These are phyloP conservation scores for Hydractinia echinata DNA, from an alignment of 30 jellyfish, hydroid and myxozoan species.

Conservation along the genomic window DNA sequence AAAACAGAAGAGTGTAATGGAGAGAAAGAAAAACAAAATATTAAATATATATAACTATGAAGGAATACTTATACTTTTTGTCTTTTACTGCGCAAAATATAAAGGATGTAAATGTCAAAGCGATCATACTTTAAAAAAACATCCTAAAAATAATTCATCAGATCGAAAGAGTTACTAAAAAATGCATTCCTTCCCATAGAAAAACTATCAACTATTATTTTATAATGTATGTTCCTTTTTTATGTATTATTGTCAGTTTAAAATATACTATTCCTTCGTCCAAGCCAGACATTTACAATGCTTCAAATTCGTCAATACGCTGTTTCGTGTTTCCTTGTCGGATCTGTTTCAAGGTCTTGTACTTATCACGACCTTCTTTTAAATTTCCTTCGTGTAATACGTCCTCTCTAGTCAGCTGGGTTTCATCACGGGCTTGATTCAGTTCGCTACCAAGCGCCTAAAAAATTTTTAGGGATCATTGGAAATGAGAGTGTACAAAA, in stretches of 20 bases:
- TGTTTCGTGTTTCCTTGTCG: conserved; percentile 93
- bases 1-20: no score
- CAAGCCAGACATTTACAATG: conserved; percentile 37
- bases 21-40: no score
- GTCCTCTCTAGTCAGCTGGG: conserved; percentile 71
- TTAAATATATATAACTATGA: no score
- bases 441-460: conserved; percentile 82
- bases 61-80: no score
- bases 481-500: no score
- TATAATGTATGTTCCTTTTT: not conserved
- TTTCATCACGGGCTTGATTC: conserved; percentile 70
- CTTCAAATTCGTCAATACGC: conserved; percentile 90
- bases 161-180: not conserved
- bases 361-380: conserved; percentile 91
- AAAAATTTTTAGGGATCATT: no score
- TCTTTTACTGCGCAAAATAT: not conserved
- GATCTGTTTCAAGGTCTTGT: conserved; percentile 88
- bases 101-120: not conserved
- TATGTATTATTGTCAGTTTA: no score
- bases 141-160: not conserved
- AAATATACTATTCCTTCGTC: no score
- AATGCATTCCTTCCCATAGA: not conserved
- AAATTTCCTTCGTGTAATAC: conserved; percentile 73
- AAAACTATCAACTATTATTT: not conserved
- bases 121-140: not conserved